Conservation (phyloP, 1,140 invertebrate species). For the Ctenoplectra terminalis region DNA sequence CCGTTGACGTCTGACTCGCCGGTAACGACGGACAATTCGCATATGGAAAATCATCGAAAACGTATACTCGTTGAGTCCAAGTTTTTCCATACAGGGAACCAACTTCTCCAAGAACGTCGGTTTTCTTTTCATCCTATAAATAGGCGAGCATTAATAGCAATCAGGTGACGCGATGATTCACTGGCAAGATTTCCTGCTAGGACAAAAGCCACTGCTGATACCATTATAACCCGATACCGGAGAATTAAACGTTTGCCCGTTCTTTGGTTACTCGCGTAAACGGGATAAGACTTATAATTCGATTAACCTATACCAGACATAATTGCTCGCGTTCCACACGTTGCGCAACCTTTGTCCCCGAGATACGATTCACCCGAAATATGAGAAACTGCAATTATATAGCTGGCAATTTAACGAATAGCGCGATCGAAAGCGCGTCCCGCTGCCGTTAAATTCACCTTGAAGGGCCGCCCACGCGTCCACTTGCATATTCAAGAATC, state of each 20-base stretch:
- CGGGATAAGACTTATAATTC: background rate
- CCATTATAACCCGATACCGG: constrained; percentile 11
- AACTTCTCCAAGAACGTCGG: constrained; percentile 54
- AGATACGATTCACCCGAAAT: too few relatives aligned
- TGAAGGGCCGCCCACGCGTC: constrained; percentile 53
- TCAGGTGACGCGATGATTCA: constrained; percentile 62
- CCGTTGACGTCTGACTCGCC: background rate
- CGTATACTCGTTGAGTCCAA: background rate
- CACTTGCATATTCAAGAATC: constrained; percentile 55
- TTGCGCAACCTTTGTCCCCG: too few relatives aligned
- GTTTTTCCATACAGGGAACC: constrained; percentile 50
- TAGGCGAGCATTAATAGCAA: constrained; percentile 51
- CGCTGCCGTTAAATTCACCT: constrained; percentile 46
- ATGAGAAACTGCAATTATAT: background rate
- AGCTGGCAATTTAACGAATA: background rate
- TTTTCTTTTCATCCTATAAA: constrained; percentile 62
- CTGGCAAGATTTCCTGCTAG: constrained; percentile 43
- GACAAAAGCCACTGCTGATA: constrained; percentile 29
- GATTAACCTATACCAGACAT: too few relatives aligned
- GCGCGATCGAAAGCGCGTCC: constrained; percentile 26
- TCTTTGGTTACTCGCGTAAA: background rate
- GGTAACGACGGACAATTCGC: too few relatives aligned
- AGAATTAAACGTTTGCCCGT: background rate
- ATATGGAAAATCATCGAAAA: background rate
- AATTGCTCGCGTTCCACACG: too few relatives aligned